These are phyloP conservation scores for Indicator indicator DNA, from an alignment of 2,113 vertebrate genomes.

Conservation along the genomic window DNA sequence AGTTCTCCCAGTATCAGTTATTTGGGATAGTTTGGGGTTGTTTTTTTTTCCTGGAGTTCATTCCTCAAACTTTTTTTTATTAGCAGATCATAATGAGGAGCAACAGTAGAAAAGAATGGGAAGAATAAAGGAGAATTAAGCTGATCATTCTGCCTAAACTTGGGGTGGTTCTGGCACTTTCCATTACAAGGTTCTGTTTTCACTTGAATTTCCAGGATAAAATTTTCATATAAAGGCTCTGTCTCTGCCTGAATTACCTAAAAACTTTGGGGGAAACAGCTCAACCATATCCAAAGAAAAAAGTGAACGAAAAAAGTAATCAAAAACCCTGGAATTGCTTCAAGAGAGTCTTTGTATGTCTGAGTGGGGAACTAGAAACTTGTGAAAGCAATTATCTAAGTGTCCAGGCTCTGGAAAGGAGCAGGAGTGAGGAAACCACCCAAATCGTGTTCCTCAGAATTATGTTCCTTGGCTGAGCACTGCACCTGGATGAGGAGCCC, in stretches of 20 bases:
- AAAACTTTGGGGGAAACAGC: not conserved
- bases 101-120: conserved; percentile 15
- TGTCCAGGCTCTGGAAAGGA: not conserved
- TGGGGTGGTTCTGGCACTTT: conserved; percentile 9
- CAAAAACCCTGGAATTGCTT: conserved; percentile 3
- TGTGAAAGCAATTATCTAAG: not conserved
- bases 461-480: not conserved
- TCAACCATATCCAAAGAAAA: not conserved
- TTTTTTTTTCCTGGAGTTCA: not conserved
- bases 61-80: not conserved
- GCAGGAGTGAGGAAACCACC: not conserved
- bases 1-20: not conserved
- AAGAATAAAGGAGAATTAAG: conserved; percentile 26
- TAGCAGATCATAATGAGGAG: not conserved
- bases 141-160: not conserved
- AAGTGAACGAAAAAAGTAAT: not conserved
- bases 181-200: not conserved
- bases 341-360: not conserved
- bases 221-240: not conserved
- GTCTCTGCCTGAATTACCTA: not conserved
- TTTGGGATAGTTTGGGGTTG: not conserved
- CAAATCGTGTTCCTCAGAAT: not conserved
- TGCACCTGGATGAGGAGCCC: fast-evolving
- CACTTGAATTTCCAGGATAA: not conserved
- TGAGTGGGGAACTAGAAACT: not conserved